Evolutionary conservation across 2,113 vertebrate species (phyloP).

Genomic region (Takifugu bimaculatus): DNA sequence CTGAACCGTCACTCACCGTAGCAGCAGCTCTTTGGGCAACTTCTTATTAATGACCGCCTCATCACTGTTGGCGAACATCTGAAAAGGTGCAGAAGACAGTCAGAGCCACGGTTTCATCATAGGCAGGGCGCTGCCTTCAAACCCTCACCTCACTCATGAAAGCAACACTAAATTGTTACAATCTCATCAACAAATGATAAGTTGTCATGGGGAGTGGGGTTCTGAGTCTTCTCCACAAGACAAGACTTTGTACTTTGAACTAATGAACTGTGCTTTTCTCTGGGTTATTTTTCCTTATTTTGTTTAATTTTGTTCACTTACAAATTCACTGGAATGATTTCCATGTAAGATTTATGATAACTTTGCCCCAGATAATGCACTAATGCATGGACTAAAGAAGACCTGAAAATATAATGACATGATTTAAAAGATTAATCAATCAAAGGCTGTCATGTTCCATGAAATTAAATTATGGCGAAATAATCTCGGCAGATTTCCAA

Average conservation of each 20-base stretch:
- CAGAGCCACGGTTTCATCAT: not conserved
- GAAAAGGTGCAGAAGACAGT: conserved; percentile 44
- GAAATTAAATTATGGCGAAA: conserved; percentile 26
- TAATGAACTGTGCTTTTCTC: not conserved
- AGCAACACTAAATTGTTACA: conserved; percentile 28
- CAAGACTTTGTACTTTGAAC: conserved; percentile 19
- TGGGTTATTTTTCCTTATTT: not conserved
- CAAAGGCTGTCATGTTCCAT: too few relatives aligned
- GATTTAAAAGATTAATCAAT: too few relatives aligned
- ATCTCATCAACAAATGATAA: conserved; percentile 30
- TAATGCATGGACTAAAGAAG: too few relatives aligned
- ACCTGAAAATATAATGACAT: too few relatives aligned
- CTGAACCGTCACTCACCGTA: conserved; percentile 78
- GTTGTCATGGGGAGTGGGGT: not conserved
- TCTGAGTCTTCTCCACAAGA: conserved; percentile 14
- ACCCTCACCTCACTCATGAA: conserved; percentile 3
- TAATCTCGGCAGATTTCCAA: conserved; percentile 51
- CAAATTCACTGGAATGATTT: not conserved
- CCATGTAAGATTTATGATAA: too few relatives aligned
- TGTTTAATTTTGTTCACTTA: conserved; percentile 6
- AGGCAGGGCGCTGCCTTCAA: conserved; percentile 2
- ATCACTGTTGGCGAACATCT: conserved; percentile 99
- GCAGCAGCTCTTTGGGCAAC: conserved; percentile 93
- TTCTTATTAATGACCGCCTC: conserved; percentile 98
- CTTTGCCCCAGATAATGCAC: too few relatives aligned